Evolutionary conservation across 2,113 vertebrate genomes (phyloP).

Genomic region (Galbula dea): DNA sequence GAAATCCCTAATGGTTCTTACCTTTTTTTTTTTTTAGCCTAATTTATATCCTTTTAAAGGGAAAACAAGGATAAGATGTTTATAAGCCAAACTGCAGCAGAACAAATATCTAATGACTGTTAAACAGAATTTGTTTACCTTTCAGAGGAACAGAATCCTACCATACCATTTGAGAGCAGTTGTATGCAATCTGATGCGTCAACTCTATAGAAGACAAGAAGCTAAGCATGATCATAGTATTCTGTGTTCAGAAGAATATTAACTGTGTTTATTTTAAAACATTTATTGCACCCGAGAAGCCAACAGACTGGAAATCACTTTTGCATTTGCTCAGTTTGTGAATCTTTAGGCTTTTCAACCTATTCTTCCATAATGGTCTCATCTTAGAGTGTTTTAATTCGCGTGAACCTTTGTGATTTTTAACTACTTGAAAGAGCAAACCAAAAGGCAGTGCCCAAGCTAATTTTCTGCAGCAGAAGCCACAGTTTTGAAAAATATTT

Average conservation of each 20-base stretch:
- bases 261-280: conserved; percentile 50
- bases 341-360: conserved; percentile 13
- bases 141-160: conserved; percentile 25
- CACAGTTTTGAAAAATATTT: not conserved
- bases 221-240: conserved; percentile 43
- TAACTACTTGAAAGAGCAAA: conserved; percentile 14
- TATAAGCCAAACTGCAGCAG: conserved; percentile 8
- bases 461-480: not conserved
- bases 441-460: not conserved
- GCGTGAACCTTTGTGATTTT: conserved; percentile 28
- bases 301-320: conserved; percentile 11
- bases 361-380: not conserved
- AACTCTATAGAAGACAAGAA: conserved; percentile 17
- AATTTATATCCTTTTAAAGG: conserved; percentile 36
- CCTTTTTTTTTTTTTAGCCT: not conserved
- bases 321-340: conserved; percentile 11
- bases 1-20: conserved; percentile 56
- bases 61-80: conserved; percentile 15
- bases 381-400: not conserved
- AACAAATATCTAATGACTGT: conserved; percentile 33
- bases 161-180: conserved; percentile 40
- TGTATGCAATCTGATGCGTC: conserved; percentile 47
- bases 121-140: conserved; percentile 58
- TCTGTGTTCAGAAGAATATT: conserved; percentile 22
- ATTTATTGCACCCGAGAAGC: conserved; percentile 36